These are phyloP conservation scores for Lobophora halterata DNA, from an alignment of 2,888 invertebrate species.

Conservation along the genomic window DNA sequence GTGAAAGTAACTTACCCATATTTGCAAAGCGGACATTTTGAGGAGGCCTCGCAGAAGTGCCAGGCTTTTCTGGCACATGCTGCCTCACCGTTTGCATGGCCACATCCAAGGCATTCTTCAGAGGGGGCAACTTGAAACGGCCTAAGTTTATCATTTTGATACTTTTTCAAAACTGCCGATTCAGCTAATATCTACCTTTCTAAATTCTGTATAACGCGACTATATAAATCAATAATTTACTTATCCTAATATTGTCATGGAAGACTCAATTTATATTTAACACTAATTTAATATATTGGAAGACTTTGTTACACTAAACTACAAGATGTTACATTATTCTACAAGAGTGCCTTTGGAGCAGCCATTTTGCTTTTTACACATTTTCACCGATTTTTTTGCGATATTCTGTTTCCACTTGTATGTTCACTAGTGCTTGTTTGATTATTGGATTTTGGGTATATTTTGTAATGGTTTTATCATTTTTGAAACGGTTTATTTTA, in stretches of 20 bases:
- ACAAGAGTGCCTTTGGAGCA: constrained; percentile 43
- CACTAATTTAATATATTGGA: constrained; percentile 65
- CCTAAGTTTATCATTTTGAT: constrained; percentile 68
- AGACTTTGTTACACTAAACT: constrained; percentile 72
- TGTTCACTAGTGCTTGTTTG: constrained; percentile 29
- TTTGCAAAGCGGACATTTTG: constrained; percentile 80
- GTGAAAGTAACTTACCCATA: constrained; percentile 53
- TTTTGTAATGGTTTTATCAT: constrained; percentile 30
- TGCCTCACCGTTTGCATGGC: constrained; percentile 91
- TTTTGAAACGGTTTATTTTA: constrained; percentile 58
- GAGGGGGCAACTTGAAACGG: constrained; percentile 84
- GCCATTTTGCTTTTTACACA: constrained; percentile 50
- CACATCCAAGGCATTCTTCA: constrained; percentile 89
- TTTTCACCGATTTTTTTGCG: constrained; percentile 31
- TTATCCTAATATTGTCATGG: constrained; percentile 38
- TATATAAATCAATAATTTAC: constrained; percentile 17
- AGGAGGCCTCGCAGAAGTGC: constrained; percentile 71
- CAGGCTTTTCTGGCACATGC: constrained; percentile 85
- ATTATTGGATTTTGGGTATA: constrained; percentile 25
- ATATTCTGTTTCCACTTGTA: constrained; percentile 22
- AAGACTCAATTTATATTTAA: constrained; percentile 39
- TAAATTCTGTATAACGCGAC: constrained; percentile 14
- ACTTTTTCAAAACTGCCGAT: no score
- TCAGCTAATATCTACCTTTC: constrained; percentile 15
- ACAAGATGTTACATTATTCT: constrained; percentile 56